phyloP scores from a whole-genome alignment of 2,113 vertebrate genomes.

The Austrofundulus limnaeus region DNA sequence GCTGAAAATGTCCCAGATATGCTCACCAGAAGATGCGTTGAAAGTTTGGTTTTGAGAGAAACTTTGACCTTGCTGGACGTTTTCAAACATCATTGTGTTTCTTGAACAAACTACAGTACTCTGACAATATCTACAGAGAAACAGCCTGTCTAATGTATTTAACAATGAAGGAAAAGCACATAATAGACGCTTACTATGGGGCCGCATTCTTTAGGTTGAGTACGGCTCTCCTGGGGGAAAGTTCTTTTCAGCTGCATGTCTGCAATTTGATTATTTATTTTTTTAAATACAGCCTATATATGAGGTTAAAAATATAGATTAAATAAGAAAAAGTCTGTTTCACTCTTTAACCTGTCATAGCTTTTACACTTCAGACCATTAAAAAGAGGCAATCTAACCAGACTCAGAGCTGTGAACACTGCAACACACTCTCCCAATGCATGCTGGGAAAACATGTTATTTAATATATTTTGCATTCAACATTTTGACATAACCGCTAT shows the following conservation, averaged over 20 bases:
- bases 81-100: conserved; percentile 50
- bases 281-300: background rate
- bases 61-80: conserved; percentile 59
- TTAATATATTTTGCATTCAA: conserved; percentile 1
- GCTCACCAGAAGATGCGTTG: conserved; percentile 43
- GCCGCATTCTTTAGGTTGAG: background rate
- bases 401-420: background rate
- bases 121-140: conserved; percentile 18
- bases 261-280: background rate
- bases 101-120: conserved; percentile 24
- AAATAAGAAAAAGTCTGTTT: background rate
- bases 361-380: too few relatives aligned
- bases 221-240: too few relatives aligned
- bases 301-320: background rate
- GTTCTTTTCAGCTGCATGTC: too few relatives aligned
- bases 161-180: conserved; percentile 18
- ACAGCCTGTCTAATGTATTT: conserved; percentile 52
- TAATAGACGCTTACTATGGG: conserved; percentile 16
- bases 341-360: too few relatives aligned
- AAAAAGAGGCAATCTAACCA: too few relatives aligned
- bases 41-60: conserved; percentile 64
- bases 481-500: background rate
- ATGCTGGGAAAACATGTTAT: background rate
- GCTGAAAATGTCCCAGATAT: conserved; percentile 34
- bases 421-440: background rate